These are phyloP conservation scores for Aurelia sp. DNA, from an alignment of 30 jellyfish, hydroid and myxozoan species.

Conservation along the genomic window DNA sequence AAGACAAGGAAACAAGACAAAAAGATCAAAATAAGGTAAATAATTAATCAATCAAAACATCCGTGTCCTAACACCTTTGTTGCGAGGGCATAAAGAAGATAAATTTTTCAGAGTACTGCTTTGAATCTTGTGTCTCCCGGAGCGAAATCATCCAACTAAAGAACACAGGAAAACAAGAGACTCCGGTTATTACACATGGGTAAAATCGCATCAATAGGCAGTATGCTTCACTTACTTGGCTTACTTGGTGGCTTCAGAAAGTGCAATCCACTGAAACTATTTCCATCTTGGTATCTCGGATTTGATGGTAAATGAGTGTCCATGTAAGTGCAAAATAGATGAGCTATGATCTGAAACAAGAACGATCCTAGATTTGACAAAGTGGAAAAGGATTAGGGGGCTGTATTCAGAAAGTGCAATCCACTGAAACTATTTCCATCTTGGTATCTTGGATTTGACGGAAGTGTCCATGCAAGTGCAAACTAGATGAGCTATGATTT, in stretches of 20 bases:
- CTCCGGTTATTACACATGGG: no score
- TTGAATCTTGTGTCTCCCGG: no score
- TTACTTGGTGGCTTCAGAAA: conserved; percentile 81
- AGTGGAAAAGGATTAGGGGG: no score
- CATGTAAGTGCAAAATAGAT: conserved; percentile 86
- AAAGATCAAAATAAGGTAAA: no score
- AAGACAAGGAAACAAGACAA: no score
- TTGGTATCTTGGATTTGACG: conserved; percentile 88
- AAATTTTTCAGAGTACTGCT: no score
- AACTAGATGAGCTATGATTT: conserved; percentile 76
- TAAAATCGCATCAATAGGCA: no score
- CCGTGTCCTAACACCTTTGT: no score
- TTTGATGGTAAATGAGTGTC: conserved; percentile 89
- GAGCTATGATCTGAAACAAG: conserved; percentile 60
- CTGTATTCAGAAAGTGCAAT: conserved; percentile 71
- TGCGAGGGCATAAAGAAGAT: no score
- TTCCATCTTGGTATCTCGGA: conserved; percentile 87
- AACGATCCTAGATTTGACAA: not conserved
- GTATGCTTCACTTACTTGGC: conserved; percentile 64
- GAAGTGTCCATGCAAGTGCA: conserved; percentile 92
- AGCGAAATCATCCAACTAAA: no score
- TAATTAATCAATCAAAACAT: no score
- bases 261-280: conserved; percentile 77
- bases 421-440: conserved; percentile 81
- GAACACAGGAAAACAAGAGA: no score